These are phyloP conservation scores for Campoplex capitator DNA, from an alignment of 2,888 invertebrate species.

Conservation along the genomic window DNA sequence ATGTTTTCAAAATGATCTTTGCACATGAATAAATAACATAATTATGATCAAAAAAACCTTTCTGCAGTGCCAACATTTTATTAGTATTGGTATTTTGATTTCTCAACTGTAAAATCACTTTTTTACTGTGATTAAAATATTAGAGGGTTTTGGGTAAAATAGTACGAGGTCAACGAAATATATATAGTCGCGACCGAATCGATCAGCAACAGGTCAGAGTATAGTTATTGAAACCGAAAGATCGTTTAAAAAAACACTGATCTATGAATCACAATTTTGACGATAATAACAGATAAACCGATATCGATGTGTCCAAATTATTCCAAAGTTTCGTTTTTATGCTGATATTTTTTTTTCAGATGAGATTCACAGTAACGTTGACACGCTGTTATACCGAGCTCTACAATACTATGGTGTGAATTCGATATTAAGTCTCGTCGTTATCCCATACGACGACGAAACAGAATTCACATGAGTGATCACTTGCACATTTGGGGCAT, in stretches of 20 bases:
- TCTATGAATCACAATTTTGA: background rate
- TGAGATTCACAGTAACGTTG: background rate
- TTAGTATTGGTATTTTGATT: too few relatives aligned
- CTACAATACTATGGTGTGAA: background rate
- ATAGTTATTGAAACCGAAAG: background rate
- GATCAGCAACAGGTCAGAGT: conserved; percentile 37
- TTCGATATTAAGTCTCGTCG: conserved; percentile 11
- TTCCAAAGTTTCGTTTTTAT: background rate
- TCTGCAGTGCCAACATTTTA: background rate
- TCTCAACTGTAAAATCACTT: background rate
- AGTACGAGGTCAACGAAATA: conserved; percentile 25
- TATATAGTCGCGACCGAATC: conserved; percentile 35
- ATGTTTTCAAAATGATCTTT: too few relatives aligned
- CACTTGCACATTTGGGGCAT: conserved; percentile 25
- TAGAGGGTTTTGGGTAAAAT: conserved; percentile 3
- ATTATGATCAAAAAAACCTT: background rate
- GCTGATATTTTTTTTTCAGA: background rate
- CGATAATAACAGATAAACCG: background rate
- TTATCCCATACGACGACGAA: background rate
- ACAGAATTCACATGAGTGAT: conserved; percentile 27
- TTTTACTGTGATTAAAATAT: background rate
- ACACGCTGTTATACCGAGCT: background rate
- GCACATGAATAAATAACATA: too few relatives aligned
- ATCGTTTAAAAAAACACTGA: background rate
- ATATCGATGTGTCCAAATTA: background rate